Evolutionary conservation across 2,888 invertebrate genomes (phyloP), one percentile per base, ranked within the genome.

Genomic region (Xanthostigma xanthostigma): DNA sequence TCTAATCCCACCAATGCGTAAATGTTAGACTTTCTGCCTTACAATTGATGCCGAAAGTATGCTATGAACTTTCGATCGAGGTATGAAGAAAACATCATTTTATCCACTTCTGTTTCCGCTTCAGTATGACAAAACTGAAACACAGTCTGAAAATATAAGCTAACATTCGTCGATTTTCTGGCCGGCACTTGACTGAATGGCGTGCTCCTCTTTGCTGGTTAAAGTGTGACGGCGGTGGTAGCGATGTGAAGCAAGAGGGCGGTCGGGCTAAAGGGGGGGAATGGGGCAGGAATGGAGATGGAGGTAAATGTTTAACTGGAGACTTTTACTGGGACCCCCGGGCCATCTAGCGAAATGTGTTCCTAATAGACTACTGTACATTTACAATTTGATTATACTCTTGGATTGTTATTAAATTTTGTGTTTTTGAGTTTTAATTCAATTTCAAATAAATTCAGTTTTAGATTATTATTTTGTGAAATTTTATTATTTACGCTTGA

Each of bases 401-500:
- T 12, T 33, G 42, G 42, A 42, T 42, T 40, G 40, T 40, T 40
- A 40, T 40, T 40, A 40, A 14, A 40, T 40, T 40, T 40, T 14
- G 17, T 40, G 17, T 40, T 40, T 40, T 14, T 17, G 17, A 14
- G 27, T 46, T 46, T 46, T 46, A 46, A 46, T 46, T 46, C 46
- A 46, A 46, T 46, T 46, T 41, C 14, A 41, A 34, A 46, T 35
- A 46, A 46, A 46, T 46, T 46, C 41, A 41, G 36, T 45, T 45
- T 45, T 45, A 33, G 36, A 45, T 45, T 45, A 45, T 45, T 45
- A 45, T 45, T 45, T 45, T 45, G 38, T 37, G 45, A 14, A 45
- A 45, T 45, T 27, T 45, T 38, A 45, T 45, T 45, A 14, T 45
- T 37, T 37, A 37, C 35, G 45, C 45, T 38, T 37, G 45, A 37